Conservation (phyloP, 2,113 vertebrate species). For the Bambusicola thoracicus region DNA sequence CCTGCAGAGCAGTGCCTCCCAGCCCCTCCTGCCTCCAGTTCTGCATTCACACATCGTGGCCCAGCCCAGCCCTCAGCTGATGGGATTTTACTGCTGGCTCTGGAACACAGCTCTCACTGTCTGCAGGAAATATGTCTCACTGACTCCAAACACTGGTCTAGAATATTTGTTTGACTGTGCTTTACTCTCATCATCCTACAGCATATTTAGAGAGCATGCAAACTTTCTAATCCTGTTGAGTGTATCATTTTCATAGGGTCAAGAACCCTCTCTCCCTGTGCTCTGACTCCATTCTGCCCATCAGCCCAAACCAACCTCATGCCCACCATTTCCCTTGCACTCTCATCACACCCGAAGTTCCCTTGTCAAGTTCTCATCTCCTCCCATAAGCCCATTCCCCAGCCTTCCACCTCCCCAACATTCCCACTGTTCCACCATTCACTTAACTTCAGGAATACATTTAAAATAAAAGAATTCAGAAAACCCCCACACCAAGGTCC, state of each 20-base stretch:
- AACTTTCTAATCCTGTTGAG: rapidly evolving
- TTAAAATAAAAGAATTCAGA: not conserved
- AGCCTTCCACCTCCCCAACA: not conserved
- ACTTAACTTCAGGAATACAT: not conserved
- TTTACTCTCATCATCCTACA: not conserved
- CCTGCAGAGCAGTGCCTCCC: not conserved
- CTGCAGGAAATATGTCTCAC: not conserved
- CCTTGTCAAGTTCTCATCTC: not conserved
- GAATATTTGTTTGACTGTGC: not conserved
- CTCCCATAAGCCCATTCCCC: not conserved
- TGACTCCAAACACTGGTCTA: not conserved
- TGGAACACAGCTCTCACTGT: not conserved
- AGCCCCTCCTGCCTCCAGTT: not conserved
- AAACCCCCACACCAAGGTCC: not conserved
- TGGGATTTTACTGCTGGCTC: not conserved
- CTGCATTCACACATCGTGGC: not conserved
- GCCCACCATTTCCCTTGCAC: not conserved
- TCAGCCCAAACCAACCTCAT: not conserved
- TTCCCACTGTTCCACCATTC: not conserved
- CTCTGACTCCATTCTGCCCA: not conserved
- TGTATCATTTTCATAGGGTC: not conserved
- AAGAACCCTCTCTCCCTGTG: not conserved
- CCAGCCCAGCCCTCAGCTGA: not conserved
- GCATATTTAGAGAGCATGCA: rapidly evolving
- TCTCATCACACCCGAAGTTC: not conserved